phyloP scores from a whole-genome alignment of 2,113 vertebrate species.

The Corythoichthys haematopterus region DNA sequence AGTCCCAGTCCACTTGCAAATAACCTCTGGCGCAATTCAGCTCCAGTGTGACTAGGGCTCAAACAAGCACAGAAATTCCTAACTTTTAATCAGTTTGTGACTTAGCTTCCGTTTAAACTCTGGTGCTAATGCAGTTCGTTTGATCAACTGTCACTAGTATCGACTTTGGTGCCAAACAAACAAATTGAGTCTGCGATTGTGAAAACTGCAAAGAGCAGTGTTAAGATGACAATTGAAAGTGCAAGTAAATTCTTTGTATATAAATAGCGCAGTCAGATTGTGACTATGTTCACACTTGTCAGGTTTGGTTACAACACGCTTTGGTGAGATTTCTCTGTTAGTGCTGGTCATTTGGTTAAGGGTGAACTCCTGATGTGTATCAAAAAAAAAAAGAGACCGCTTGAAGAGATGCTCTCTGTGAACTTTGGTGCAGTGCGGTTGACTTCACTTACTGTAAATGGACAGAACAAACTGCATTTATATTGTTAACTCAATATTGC shows the following conservation, averaged over 20 bases:
- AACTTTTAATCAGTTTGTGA: background rate
- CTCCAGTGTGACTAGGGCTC: background rate
- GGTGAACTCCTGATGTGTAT: background rate
- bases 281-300: background rate
- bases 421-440: conserved; percentile 1
- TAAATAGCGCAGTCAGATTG: background rate
- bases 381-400: background rate
- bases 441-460: background rate
- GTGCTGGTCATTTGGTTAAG: background rate
- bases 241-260: background rate
- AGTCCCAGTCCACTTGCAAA: background rate
- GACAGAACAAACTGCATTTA: background rate
- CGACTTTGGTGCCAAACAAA: background rate
- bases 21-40: background rate
- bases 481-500: background rate
- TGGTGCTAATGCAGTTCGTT: background rate
- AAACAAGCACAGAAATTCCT: background rate
- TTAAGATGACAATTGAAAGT: background rate
- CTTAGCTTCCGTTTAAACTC: background rate
- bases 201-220: background rate
- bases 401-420: background rate
- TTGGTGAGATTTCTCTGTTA: background rate
- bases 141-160: background rate
- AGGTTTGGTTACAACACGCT: background rate
- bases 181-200: background rate